Evolutionary conservation across 2,113 vertebrate genomes (phyloP).

Genomic region (Isichthys henryi): DNA sequence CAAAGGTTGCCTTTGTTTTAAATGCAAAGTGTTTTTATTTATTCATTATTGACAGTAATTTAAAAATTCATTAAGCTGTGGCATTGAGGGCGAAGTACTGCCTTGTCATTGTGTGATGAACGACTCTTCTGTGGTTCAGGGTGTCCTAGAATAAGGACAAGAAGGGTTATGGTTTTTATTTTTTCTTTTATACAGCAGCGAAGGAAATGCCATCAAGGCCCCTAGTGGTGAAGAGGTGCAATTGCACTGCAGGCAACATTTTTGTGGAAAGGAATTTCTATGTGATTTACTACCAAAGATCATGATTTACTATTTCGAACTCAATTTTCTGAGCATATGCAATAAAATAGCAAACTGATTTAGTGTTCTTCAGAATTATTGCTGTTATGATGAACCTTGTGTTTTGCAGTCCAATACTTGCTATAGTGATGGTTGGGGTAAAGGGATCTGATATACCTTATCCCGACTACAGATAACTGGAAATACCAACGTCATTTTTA

Average conservation of each 20-base stretch:
- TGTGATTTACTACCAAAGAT: neutral
- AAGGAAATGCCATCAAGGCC: neutral
- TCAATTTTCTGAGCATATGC: neutral
- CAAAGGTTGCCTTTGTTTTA: constrained; percentile 46
- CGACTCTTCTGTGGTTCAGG: neutral
- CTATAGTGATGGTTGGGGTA: neutral
- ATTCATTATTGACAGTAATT: constrained; percentile 47
- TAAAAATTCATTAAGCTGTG: constrained; percentile 52
- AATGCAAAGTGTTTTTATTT: constrained; percentile 41
- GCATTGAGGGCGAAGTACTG: constrained; percentile 25
- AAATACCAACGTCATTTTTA: neutral
- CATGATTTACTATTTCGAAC: neutral
- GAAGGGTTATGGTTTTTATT: neutral
- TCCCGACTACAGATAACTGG: neutral
- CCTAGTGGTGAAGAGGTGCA: neutral
- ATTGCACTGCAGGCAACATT: neutral
- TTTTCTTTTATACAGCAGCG: neutral
- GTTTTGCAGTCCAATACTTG: neutral
- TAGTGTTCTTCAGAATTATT: constrained; percentile 2
- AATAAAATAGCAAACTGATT: neutral
- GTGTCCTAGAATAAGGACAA: neutral
- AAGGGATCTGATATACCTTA: neutral
- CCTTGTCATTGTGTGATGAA: constrained; percentile 13
- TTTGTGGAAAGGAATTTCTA: neutral
- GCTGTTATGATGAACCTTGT: neutral